Evolutionary conservation across 2,113 vertebrate species (phyloP).

Genomic region (Tychaedon coryphoeus): DNA sequence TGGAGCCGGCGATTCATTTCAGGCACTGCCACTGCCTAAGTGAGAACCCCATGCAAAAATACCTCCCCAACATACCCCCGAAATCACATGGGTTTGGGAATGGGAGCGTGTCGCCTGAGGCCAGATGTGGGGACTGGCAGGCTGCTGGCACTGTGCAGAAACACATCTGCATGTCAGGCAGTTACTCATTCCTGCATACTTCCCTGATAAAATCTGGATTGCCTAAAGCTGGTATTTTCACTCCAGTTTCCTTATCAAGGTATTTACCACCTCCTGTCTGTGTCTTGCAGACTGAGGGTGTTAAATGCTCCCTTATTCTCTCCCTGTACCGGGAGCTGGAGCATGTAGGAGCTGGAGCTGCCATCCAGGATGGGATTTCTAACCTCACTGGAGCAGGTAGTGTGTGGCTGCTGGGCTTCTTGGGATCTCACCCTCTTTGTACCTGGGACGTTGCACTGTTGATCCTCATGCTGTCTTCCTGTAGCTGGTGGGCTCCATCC

Average conservation of each 20-base stretch:
- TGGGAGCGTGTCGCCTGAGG: background rate
- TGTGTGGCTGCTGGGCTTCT: background rate
- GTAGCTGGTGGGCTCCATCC: background rate
- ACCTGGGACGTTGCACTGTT: background rate
- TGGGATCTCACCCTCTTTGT: background rate
- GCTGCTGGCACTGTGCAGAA: constrained; percentile 28
- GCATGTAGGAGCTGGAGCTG: background rate
- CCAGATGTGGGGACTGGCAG: constrained; percentile 29
- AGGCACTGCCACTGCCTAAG: background rate
- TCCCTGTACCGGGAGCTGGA: background rate
- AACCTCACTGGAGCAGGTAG: background rate
- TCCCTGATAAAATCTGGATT: constrained; percentile 62
- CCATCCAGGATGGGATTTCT: background rate
- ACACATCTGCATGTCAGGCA: constrained; percentile 52
- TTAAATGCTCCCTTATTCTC: background rate
- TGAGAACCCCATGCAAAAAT: background rate
- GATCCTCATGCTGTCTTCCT: background rate
- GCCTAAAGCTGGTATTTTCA: constrained; percentile 63
- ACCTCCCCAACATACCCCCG: background rate
- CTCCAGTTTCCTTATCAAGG: constrained; percentile 62
- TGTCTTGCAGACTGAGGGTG: constrained; percentile 17
- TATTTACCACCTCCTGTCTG: constrained; percentile 57
- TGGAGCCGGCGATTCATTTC: background rate
- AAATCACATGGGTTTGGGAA: background rate
- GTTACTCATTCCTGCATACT: constrained; percentile 60